Conservation (phyloP, 2,888 invertebrate species). For the Agrilus cyanescens region DNA sequence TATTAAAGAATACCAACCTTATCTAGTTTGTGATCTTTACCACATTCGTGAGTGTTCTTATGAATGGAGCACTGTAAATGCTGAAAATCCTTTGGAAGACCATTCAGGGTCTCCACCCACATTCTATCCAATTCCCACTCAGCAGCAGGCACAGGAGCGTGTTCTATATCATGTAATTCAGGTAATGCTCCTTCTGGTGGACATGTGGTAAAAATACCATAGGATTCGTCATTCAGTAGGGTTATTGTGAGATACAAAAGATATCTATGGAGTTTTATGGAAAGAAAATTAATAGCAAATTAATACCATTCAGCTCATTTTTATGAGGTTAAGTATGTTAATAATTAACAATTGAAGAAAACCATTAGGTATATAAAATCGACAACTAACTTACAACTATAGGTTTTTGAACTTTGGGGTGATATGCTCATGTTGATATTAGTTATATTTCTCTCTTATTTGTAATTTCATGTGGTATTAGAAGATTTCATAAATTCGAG, state of each 20-base stretch:
- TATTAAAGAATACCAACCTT: constrained; percentile 15
- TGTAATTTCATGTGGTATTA: too few species aligned
- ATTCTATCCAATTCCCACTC: constrained; percentile 37
- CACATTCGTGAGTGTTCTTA: constrained; percentile 21
- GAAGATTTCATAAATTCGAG: too few species aligned
- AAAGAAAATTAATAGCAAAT: background rate
- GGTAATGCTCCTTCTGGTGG: constrained; percentile 33
- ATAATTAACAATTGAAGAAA: too few species aligned
- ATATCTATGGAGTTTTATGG: constrained; percentile 24
- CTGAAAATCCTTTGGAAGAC: constrained; percentile 31
- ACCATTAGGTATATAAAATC: too few species aligned
- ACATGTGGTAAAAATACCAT: constrained; percentile 28
- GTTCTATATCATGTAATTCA: constrained; percentile 26
- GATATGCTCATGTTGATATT: too few species aligned
- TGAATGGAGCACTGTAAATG: constrained; percentile 29
- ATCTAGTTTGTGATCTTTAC: constrained; percentile 28
- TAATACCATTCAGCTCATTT: background rate
- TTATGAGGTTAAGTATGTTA: background rate
- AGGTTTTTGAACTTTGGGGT: too few species aligned
- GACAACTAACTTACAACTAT: too few species aligned
- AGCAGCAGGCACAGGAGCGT: constrained; percentile 25
- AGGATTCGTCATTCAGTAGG: constrained; percentile 34
- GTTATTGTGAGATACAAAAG: constrained; percentile 33
- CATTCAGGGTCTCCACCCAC: constrained; percentile 34
- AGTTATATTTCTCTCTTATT: too few species aligned